These are phyloP conservation scores for Cerastis leucographa DNA, from an alignment of 2,888 invertebrate genomes.

Conservation along the genomic window DNA sequence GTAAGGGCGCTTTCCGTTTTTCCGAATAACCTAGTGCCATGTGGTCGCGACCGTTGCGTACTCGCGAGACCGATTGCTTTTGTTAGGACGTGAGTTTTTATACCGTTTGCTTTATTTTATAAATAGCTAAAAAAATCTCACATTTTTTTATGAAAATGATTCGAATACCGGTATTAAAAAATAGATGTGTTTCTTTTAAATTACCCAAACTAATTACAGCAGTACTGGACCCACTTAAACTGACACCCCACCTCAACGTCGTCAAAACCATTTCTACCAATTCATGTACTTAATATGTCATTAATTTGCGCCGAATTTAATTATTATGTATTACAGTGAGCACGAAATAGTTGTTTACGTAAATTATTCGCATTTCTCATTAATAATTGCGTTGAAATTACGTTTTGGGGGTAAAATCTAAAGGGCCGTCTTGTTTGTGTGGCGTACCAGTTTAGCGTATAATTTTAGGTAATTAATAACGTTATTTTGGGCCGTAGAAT, in stretches of 20 bases:
- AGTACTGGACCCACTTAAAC: background rate
- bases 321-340: constrained; percentile 68
- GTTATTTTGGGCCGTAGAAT: background rate
- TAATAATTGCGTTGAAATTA: constrained; percentile 54
- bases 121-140: background rate
- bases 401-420: constrained; percentile 49
- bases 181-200: background rate
- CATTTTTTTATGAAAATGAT: background rate
- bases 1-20: background rate
- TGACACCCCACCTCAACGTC: constrained; percentile 51
- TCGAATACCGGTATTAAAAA: background rate
- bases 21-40: background rate
- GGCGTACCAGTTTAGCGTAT: constrained; percentile 19
- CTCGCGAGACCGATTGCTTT: background rate
- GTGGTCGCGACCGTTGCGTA: too few species aligned
- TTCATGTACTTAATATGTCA: constrained; percentile 71
- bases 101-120: too few species aligned
- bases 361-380: constrained; percentile 66
- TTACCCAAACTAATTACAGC: background rate
- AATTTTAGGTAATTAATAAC: constrained; percentile 33
- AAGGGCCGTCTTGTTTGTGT: constrained; percentile 36
- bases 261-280: constrained; percentile 70
- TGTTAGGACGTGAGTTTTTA: background rate
- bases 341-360: constrained; percentile 67
- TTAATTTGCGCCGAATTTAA: constrained; percentile 74